Conservation (phyloP, 2,797 vertebrate species). For the Lindbergichthys nudifrons region DNA sequence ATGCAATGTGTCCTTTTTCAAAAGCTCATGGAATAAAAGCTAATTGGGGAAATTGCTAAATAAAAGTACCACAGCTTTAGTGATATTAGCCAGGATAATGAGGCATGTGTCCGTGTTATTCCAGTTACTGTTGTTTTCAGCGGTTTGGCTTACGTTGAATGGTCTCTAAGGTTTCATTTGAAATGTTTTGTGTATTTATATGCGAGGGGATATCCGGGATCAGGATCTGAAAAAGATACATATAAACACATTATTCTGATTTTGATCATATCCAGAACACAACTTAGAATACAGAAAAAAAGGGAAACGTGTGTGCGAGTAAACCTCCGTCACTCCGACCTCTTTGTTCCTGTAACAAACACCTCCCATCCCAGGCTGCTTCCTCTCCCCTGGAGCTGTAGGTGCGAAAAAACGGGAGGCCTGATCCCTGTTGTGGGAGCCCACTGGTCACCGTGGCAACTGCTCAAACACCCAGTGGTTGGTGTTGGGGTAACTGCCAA, state of each 20-base stretch:
- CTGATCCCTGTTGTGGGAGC: constrained; percentile 48
- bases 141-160: constrained; percentile 55
- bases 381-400: constrained; percentile 45
- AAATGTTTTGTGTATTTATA: constrained; percentile 65
- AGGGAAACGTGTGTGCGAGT: constrained; percentile 9
- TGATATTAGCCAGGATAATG: constrained; percentile 64
- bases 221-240: constrained; percentile 52
- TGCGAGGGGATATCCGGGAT: constrained; percentile 47
- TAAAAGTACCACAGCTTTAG: constrained; percentile 47
- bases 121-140: constrained; percentile 55
- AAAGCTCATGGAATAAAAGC: constrained; percentile 46
- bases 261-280: constrained; percentile 57
- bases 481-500: constrained; percentile 71
- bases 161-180: constrained; percentile 55
- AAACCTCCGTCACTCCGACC: constrained; percentile 14
- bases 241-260: constrained; percentile 55
- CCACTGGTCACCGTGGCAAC: constrained; percentile 65
- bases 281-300: constrained; percentile 11
- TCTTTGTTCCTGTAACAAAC: constrained; percentile 56
- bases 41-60: constrained; percentile 24
- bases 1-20: constrained; percentile 54
- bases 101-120: constrained; percentile 52
- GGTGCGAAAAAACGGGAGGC: constrained; percentile 62
- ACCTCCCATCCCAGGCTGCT: constrained; percentile 61
- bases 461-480: constrained; percentile 71